Evolutionary conservation across 2,113 vertebrate genomes (phyloP), one percentile per base, ranked within the genome.

Genomic region (Callionymus lyra): DNA sequence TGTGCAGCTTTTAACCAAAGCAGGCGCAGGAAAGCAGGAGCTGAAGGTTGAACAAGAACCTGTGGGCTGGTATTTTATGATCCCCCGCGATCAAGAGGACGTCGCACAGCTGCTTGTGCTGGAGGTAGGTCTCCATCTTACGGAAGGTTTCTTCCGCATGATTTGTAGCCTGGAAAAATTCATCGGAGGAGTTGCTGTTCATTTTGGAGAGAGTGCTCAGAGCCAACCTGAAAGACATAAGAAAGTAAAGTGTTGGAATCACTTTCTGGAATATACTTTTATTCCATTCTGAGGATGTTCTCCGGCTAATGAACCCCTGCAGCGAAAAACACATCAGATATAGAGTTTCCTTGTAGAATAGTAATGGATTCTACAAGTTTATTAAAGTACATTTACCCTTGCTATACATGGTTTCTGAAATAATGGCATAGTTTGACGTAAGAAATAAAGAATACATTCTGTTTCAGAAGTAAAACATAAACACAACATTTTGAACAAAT

Each of bases 121-220:
- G 93, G 47, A 97, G 85, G 45, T 97, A 99, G 38, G 73, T 94
- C 70, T 94, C 91, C 90, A 99, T 98, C 68, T 91, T 98, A 38
- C 84, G 86, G 61, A 97, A 94, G 0, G 90, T 95, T 76, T 93
- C 85, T 68, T 95, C 89, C 1, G 92, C 93, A 1, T 99, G 94
- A 62, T 94, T 93, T 10, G 81, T 70, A 33, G 86, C 89, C 53
- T 91, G 89, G 68, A 93, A 97, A 52, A 86, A 89, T 54, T 94
- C 92, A 4, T 94, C 91, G 0, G 90, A 91, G 55, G 79, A 80
- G 49, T 69, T 83, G 65, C 60, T 62, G 75, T 68, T 88, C 89
- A 90, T 92, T 56, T 84, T 90, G 65, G 84, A 68, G 63, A 76
- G 76, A 64, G 73, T 88, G 67, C 69, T 87, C 2, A 68, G 63